Percentiles rank a stretch among this genome's conserved stretches.
Conservation (phyloP, 2,888 invertebrate genomes). For the Bugulina stolonifera region DNA sequence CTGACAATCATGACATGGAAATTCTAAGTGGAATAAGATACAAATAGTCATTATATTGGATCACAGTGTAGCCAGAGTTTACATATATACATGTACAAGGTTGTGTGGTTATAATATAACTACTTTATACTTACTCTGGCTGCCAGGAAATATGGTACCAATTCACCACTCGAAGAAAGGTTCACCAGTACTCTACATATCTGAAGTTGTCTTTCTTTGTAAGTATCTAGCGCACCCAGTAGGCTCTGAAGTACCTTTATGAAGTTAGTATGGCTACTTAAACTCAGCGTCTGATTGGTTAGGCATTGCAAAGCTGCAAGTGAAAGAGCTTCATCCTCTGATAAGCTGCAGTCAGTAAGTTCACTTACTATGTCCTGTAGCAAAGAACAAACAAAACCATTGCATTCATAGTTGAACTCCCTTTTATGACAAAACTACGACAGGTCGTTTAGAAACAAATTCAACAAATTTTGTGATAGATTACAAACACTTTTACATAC, state of each 20-base stretch:
- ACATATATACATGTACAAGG: too few relatives aligned
- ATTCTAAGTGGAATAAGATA: too few relatives aligned
- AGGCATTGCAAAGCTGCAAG: slow-evolving; percentile 57
- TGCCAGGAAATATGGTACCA: slow-evolving; percentile 59
- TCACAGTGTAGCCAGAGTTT: too few relatives aligned
- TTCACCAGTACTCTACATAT: slow-evolving; percentile 60
- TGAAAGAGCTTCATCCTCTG: slow-evolving; percentile 49
- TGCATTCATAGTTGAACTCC: too few relatives aligned
- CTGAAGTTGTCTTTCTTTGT: slow-evolving; percentile 55
- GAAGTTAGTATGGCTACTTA: slow-evolving; percentile 56
- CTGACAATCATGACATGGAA: too few relatives aligned
- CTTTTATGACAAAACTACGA: too few relatives aligned
- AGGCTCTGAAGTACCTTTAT: slow-evolving; percentile 55
- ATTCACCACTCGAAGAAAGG: slow-evolving; percentile 59
- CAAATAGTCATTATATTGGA: too few relatives aligned
- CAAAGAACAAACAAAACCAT: too few relatives aligned
- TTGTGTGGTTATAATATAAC: too few relatives aligned
- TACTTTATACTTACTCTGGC: slow-evolving; percentile 59
- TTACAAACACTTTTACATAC: too few relatives aligned
- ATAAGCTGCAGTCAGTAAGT: neutral
- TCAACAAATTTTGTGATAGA: too few relatives aligned
- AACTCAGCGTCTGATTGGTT: slow-evolving; percentile 57
- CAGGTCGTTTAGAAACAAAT: too few relatives aligned
- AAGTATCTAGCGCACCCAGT: slow-evolving; percentile 54
- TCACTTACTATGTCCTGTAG: neutral